Evolutionary conservation across 2,888 invertebrate genomes (phyloP), one percentile per base, ranked within the genome.

Genomic region (Tenthredo mesomela): DNA sequence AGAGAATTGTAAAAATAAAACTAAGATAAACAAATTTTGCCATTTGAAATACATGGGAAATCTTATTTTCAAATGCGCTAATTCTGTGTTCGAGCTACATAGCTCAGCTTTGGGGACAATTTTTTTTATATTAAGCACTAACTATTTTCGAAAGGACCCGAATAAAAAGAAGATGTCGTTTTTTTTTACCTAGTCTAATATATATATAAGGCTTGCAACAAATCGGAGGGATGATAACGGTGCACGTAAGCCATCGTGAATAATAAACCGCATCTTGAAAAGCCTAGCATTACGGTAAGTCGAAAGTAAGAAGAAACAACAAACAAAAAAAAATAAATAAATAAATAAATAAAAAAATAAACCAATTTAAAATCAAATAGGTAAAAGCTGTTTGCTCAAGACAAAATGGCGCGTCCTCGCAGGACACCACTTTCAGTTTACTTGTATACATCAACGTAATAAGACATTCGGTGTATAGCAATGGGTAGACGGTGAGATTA

Each of bases 401-500:
- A 73, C 40, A 73, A 73, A 43, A 40, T 73, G 40, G 43, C 71
- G 43, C 71, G 21, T n/a, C 21, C 15, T 73, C 43, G 2, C n/a
- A n/a, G 37, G 6, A 73, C 71, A 25, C 71, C 43, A 73, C 4
- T 73, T 73, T 12, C 40, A 73, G 71, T 43, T 73, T 25, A 73
- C 71, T 43, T 73, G 40, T 43, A 73, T 43, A 73, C 43, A 73
- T 21, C 71, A 40, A 73, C n/a, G 71, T 73, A 73, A 29, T 21
- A 43, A 21, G 40, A 40, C 54, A 54, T 54, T 54, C 54, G 54
- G n/a, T 54, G 18, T 21, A 25, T 33, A 65, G 65, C 65, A 65
- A 65, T 65, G 10, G 29, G 25, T 33, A 67, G 67, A 25, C 61
- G 70, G 67, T 47, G 78, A 85, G 71, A 84, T 61, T 84, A 78